These are phyloP conservation scores for Hylaea fasciaria DNA, from an alignment of 2,888 invertebrate genomes.

Conservation along the genomic window DNA sequence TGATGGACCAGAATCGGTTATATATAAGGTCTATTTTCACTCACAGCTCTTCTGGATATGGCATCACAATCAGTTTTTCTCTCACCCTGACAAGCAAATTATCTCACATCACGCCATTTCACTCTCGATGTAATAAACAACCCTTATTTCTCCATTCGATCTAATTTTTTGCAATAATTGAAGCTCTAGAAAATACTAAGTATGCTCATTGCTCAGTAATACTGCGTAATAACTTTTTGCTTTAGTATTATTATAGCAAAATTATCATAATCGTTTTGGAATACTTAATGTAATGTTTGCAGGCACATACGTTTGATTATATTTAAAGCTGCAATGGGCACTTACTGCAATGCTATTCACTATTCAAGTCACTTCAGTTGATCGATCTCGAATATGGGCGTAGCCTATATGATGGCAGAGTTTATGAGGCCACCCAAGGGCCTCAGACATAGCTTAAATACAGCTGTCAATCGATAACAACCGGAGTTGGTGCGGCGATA, in stretches of 20 bases:
- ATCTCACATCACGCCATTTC: constrained; percentile 48
- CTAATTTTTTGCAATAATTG: constrained; percentile 8
- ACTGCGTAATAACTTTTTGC: background rate
- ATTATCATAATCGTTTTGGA: constrained; percentile 1
- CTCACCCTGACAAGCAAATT: constrained; percentile 56
- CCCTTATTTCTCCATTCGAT: constrained; percentile 7
- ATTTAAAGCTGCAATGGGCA: too few species aligned
- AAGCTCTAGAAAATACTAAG: background rate
- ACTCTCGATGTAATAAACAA: constrained; percentile 10
- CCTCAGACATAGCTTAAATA: too few species aligned
- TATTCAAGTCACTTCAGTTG: too few species aligned
- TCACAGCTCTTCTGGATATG: constrained; percentile 43
- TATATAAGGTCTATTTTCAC: background rate
- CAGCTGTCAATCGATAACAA: too few species aligned
- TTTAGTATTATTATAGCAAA: constrained; percentile 13
- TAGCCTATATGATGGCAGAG: too few species aligned
- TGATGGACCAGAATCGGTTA: too few species aligned
- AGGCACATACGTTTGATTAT: background rate
- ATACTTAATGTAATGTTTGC: constrained; percentile 1
- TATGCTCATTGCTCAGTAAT: background rate
- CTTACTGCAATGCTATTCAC: too few species aligned
- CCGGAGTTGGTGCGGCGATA: too few species aligned
- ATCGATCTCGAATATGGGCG: too few species aligned
- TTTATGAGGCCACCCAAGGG: too few species aligned
- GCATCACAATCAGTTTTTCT: constrained; percentile 55